phyloP scores from a whole-genome alignment of 2,113 vertebrate species.

The Trichomycterus rosablanca region DNA sequence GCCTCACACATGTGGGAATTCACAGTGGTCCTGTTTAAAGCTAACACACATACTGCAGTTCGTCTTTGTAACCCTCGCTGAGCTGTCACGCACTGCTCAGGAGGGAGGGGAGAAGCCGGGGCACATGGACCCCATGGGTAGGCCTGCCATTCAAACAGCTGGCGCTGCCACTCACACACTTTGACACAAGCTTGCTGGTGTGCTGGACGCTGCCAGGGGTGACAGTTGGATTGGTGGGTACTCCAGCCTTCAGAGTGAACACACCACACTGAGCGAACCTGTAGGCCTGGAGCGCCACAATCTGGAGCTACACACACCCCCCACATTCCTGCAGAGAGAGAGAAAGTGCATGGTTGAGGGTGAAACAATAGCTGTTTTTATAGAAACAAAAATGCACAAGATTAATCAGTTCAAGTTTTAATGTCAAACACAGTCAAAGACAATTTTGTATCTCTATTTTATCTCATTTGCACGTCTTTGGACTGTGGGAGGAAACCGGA shows the following conservation, averaged over 20 bases:
- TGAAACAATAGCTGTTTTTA: background rate
- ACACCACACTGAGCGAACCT: slow-evolving; percentile 76
- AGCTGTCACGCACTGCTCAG: slow-evolving; percentile 63
- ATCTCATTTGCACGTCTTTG: too few relatives aligned
- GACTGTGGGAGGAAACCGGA: too few relatives aligned
- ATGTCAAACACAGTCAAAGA: too few relatives aligned
- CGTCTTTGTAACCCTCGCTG: slow-evolving; percentile 77
- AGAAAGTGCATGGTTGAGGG: background rate
- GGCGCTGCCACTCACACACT: slow-evolving; percentile 78
- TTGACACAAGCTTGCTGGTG: slow-evolving; percentile 74
- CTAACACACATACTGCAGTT: slow-evolving; percentile 64
- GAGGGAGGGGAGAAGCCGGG: slow-evolving; percentile 37
- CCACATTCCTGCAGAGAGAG: slow-evolving; percentile 71
- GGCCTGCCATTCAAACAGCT: slow-evolving; percentile 76
- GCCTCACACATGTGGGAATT: slow-evolving; percentile 69
- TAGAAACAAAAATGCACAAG: too few relatives aligned
- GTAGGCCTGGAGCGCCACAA: slow-evolving; percentile 70
- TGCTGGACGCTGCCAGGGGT: slow-evolving; percentile 63
- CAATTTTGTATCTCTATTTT: too few relatives aligned
- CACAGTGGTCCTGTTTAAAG: slow-evolving; percentile 61
- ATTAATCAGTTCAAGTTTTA: too few relatives aligned
- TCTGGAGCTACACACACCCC: slow-evolving; percentile 71
- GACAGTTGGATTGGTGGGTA: slow-evolving; percentile 69
- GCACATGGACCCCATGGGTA: slow-evolving; percentile 73
- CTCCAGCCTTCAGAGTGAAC: slow-evolving; percentile 78